Evolutionary conservation across 92 coral and sea anemone genomes (phyloP).

Genomic region (Siderastrea radians): DNA sequence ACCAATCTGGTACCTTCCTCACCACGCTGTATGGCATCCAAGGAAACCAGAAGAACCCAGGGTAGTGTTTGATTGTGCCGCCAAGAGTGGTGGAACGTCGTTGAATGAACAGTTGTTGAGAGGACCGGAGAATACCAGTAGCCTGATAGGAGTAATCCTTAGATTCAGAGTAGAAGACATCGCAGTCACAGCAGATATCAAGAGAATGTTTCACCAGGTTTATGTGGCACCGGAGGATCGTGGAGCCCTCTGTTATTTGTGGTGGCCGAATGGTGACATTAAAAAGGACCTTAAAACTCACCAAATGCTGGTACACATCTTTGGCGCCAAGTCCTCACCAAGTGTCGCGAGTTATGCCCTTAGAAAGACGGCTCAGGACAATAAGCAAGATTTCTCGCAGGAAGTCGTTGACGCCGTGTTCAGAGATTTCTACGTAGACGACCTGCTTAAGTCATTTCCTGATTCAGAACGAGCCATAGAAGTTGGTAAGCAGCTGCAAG

Average conservation of each 20-base stretch:
- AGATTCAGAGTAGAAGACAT: constrained; percentile 65
- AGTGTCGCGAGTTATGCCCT: constrained; percentile 55
- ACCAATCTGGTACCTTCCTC: constrained; percentile 84
- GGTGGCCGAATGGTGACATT: constrained; percentile 54
- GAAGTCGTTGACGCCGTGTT: constrained; percentile 51
- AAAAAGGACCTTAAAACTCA: constrained; percentile 50
- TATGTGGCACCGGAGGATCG: constrained; percentile 74
- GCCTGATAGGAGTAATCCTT: constrained; percentile 73
- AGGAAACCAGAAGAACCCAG: constrained; percentile 80
- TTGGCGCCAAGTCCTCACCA: constrained; percentile 58
- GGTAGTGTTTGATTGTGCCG: constrained; percentile 78
- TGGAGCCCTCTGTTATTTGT: constrained; percentile 40
- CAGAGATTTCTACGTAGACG: constrained; percentile 64
- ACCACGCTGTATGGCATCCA: constrained; percentile 81
- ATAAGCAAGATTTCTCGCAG: constrained; percentile 34
- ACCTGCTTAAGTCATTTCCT: constrained; percentile 48
- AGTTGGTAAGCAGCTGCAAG: constrained; percentile 46
- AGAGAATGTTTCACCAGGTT: constrained; percentile 80
- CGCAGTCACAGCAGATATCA: constrained; percentile 73
- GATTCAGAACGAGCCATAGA: constrained; percentile 34
- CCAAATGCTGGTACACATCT: constrained; percentile 66
- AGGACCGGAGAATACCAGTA: constrained; percentile 77
- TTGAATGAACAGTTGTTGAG: constrained; percentile 70
- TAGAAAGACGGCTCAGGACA: constrained; percentile 55
- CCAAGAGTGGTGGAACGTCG: constrained; percentile 73